Conservation (phyloP, 2,113 vertebrate genomes). For the Puma concolor region DNA sequence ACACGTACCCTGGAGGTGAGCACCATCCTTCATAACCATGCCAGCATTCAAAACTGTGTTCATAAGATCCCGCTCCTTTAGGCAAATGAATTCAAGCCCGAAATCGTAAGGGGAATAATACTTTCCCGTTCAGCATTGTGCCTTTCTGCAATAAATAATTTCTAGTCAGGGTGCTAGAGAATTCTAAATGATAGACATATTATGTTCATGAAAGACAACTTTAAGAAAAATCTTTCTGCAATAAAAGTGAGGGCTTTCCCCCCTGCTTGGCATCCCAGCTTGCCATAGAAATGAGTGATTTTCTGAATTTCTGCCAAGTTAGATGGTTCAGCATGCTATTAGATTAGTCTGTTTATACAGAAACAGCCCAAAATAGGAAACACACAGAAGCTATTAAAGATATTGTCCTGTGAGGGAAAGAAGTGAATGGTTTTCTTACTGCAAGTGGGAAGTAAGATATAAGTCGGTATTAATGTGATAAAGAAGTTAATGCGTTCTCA, state of each 20-base stretch:
- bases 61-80: not conserved
- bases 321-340: slow-evolving; percentile 89
- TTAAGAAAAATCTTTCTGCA: slow-evolving; percentile 85
- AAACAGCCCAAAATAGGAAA: slow-evolving; percentile 90
- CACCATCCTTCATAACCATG: accelerated
- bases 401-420: slow-evolving; percentile 88
- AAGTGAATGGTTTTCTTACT: slow-evolving; percentile 86
- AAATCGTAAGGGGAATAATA: slow-evolving; percentile 70
- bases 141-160: slow-evolving; percentile 78
- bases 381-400: slow-evolving; percentile 88
- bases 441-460: slow-evolving; percentile 87
- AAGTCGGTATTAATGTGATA: slow-evolving; percentile 86
- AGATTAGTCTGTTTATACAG: slow-evolving; percentile 91
- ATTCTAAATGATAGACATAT: slow-evolving; percentile 82
- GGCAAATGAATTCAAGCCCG: slow-evolving; percentile 72
- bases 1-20: not conserved
- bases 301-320: slow-evolving; percentile 91
- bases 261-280: slow-evolving; percentile 81
- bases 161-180: slow-evolving; percentile 77
- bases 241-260: slow-evolving; percentile 80
- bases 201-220: slow-evolving; percentile 86
- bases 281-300: slow-evolving; percentile 89
- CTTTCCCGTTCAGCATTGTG: slow-evolving; percentile 60
- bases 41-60: not conserved
- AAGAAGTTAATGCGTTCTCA: slow-evolving; percentile 84